Conservation (phyloP, 2,113 vertebrate species). For the Scomber colias region DNA sequence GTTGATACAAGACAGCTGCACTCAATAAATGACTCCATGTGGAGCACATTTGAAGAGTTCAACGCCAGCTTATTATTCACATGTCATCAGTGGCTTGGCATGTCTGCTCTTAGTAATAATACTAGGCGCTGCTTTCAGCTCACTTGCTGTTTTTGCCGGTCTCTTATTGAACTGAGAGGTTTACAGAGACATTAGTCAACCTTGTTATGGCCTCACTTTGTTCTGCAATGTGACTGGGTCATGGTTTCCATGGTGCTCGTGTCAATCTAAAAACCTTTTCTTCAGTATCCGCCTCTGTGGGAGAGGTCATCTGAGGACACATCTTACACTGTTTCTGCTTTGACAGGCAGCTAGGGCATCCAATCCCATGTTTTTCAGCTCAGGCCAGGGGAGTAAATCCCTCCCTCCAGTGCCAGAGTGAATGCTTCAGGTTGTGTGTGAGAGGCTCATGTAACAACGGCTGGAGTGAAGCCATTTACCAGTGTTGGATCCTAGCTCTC, state of each 20-base stretch:
- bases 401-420: conserved; percentile 46
- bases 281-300: conserved; percentile 37
- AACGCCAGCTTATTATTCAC: conserved; percentile 72
- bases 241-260: conserved; percentile 69
- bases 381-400: conserved; percentile 5
- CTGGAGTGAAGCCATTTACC: conserved; percentile 56
- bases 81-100: conserved; percentile 80
- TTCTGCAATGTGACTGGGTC: conserved; percentile 42
- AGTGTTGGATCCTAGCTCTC: conserved; percentile 35
- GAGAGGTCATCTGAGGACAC: conserved; percentile 76
- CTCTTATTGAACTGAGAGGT: conserved; percentile 40
- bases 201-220: conserved; percentile 51
- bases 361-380: conserved; percentile 48
- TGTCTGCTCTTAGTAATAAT: conserved; percentile 64
- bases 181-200: conserved; percentile 50
- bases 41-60: conserved; percentile 60
- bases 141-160: conserved; percentile 30
- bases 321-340: conserved; percentile 36
- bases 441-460: conserved; percentile 63
- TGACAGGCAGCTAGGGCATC: conserved; percentile 59
- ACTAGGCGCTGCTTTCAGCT: conserved; percentile 56
- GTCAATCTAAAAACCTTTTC: conserved; percentile 63
- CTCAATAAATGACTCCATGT: conserved; percentile 77
- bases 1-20: conserved; percentile 79
- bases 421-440: conserved; percentile 66